Evolutionary conservation across 2,113 vertebrate genomes (phyloP), one percentile per base, ranked within the genome.

Genomic region (Morone saxatilis): DNA sequence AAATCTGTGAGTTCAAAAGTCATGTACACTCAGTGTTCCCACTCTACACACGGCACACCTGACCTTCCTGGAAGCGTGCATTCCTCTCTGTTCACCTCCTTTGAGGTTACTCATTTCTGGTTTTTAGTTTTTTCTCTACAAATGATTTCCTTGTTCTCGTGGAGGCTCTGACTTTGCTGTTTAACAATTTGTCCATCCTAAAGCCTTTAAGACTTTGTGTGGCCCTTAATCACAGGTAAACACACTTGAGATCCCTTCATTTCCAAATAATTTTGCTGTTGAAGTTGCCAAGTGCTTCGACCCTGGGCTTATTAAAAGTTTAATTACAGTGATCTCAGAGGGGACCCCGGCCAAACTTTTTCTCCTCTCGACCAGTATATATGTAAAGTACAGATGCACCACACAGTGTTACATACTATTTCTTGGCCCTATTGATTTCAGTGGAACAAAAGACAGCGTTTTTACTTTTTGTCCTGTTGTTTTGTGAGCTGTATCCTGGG

Each of bases 391-490:
- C 50, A 0, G 6, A 19, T 50, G 54, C 67, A 61, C 53, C 8
- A 19, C 19, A 59, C 66, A 47, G 66, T 19, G 4, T 60, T 73
- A 50, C 45, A 61, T 22, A 31, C 48, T 48, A 59, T 50, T 68
- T 31, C 45, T 71, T 65, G 40, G 60, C 45, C 41, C 16, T 88
- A 79, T 89, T 86, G 78, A 84, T 91, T 84, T 54, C 60, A 56
- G 11, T 19, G n/a, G 43, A 81, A 88, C 73, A 71, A 67, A 31
- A 71, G 61, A 75, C n/a, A 12, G 8, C 38, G 14, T 78, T 47
- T 83, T 57, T 41, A 50, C 54, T 50, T 14, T 60, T 16, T 51
- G 7, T 38, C 75, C 19, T 68, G 25, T 62, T 79, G 36, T 70
- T 59, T 48, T 67, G n/a, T 79, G 66, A 80, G 77, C 45, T 47